A percentile compares a stretch with the other conserved stretches of the same genome.
phyloP scores from a whole-genome alignment of 2,797 vertebrate genomes.

The Choloepus didactylus region DNA sequence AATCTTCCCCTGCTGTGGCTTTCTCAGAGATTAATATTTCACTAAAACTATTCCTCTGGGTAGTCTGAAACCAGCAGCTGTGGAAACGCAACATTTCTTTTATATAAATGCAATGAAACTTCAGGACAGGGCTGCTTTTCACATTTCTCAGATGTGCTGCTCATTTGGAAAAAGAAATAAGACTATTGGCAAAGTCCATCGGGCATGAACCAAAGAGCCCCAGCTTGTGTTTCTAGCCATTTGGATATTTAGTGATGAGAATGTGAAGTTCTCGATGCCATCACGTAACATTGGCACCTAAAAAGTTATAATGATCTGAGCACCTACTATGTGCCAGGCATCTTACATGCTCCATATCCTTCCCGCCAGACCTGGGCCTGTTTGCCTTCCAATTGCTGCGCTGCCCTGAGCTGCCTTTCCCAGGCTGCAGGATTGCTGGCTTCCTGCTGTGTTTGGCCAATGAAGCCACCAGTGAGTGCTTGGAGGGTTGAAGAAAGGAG shows the following conservation, averaged over 20 bases:
- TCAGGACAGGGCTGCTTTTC: conserved; percentile 37
- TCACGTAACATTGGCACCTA: neutral
- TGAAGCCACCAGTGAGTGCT: neutral
- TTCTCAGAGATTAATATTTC: conserved; percentile 80
- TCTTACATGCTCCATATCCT: neutral
- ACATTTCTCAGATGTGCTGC: conserved; percentile 52
- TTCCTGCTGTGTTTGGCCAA: neutral
- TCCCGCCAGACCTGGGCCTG: neutral
- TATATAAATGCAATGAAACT: conserved; percentile 25
- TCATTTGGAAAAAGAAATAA: conserved; percentile 17
- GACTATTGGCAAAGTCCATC: conserved; percentile 27
- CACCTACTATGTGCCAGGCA: neutral
- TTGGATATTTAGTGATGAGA: conserved; percentile 45
- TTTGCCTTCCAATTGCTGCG: neutral
- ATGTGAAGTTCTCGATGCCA: neutral
- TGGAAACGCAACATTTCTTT: conserved; percentile 73
- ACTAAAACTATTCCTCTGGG: conserved; percentile 65
- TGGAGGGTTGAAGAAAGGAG: neutral
- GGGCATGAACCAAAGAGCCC: conserved; percentile 37
- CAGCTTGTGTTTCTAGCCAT: conserved; percentile 41
- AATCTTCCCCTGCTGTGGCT: conserved; percentile 57
- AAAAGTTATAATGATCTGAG: conserved; percentile 20
- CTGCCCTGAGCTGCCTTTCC: neutral
- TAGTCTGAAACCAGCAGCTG: conserved; percentile 65
- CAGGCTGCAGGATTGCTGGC: neutral